Evolutionary conservation across 2,113 vertebrate species (phyloP).

Genomic region (Chaetura pelagica): DNA sequence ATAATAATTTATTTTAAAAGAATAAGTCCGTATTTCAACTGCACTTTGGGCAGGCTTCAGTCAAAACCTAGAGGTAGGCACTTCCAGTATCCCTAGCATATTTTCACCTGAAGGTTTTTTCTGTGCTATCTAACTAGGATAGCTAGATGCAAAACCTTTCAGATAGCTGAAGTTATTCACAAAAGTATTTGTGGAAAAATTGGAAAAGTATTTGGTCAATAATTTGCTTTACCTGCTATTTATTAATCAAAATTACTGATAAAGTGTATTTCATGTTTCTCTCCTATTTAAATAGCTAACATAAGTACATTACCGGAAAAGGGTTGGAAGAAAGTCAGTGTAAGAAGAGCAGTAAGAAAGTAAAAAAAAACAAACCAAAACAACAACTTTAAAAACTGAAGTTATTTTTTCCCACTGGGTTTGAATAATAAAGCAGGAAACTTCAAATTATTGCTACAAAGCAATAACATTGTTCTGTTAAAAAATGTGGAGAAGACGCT

Average conservation of each 20-base stretch:
- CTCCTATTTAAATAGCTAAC: background rate
- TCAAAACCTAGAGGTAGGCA: background rate
- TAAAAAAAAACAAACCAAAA: too few species aligned
- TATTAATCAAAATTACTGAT: background rate
- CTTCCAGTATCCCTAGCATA: background rate
- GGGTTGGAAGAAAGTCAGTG: background rate
- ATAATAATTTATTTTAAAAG: background rate
- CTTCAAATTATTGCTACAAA: background rate
- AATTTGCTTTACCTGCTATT: background rate
- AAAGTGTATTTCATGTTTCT: background rate
- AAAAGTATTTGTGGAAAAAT: background rate
- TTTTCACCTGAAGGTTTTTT: background rate
- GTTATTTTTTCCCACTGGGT: background rate
- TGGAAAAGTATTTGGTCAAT: background rate
- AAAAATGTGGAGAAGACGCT: background rate
- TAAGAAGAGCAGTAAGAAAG: background rate
- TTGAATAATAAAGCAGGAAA: background rate
- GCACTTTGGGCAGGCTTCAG: background rate
- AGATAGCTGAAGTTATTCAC: background rate
- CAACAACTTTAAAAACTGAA: background rate
- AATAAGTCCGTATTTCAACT: background rate
- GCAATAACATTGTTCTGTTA: background rate
- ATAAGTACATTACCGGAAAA: background rate
- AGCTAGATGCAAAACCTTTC: background rate
- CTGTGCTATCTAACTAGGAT: background rate